Conservation (phyloP, 2,113 vertebrate genomes). For the Nerophis ophidion region DNA sequence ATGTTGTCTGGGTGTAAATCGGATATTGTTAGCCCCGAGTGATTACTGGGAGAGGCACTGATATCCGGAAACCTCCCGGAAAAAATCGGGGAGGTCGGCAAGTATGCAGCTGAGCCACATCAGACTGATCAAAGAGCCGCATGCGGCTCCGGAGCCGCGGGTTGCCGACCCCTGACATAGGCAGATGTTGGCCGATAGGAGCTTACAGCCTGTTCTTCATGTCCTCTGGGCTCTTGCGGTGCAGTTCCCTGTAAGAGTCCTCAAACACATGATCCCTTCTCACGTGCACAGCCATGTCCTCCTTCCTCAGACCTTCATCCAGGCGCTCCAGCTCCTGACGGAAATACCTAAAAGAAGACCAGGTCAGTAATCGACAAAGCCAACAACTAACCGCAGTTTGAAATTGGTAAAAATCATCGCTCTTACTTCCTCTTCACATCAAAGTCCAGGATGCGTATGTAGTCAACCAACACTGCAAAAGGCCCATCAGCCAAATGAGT, state of each 20-base stretch:
- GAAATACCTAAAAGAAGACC: constrained; percentile 76
- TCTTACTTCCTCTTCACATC: constrained; percentile 92
- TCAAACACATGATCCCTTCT: constrained; percentile 92
- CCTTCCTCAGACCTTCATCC: constrained; percentile 88
- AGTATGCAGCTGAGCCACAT: too few relatives aligned
- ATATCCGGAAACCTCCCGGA: too few relatives aligned
- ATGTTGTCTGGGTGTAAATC: too few relatives aligned
- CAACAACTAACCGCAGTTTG: neutral
- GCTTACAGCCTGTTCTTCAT: constrained; percentile 94
- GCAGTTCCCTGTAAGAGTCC: constrained; percentile 90
- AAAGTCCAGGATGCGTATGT: constrained; percentile 92
- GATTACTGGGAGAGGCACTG: too few relatives aligned
- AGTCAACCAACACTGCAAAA: constrained; percentile 92
- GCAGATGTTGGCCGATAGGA: neutral
- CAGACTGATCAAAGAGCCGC: too few relatives aligned
- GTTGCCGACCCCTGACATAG: too few relatives aligned
- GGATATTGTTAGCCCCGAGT: too few relatives aligned
- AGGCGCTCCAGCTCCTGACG: constrained; percentile 89
- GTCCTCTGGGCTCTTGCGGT: constrained; percentile 93
- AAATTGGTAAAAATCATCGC: neutral
- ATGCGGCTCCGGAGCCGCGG: too few relatives aligned
- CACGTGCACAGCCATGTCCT: constrained; percentile 93
- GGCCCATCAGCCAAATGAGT: constrained; percentile 91
- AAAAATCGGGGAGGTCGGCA: too few relatives aligned
- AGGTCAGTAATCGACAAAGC: neutral